These are phyloP conservation scores for Ciconia boyciana DNA, from an alignment of 2,113 vertebrate species.

Conservation along the genomic window DNA sequence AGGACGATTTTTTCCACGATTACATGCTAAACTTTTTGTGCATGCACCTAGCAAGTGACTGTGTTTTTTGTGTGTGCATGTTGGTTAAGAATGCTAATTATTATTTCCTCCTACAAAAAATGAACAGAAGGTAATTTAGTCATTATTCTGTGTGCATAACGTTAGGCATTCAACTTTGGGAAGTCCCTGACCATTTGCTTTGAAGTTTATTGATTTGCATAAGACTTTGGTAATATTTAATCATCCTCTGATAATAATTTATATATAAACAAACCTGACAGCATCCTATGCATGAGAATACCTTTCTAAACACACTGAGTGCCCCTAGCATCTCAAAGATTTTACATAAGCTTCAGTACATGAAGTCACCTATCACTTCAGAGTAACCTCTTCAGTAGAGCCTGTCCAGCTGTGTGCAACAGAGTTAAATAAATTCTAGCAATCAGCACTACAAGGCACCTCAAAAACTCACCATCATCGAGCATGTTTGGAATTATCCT, in stretches of 20 bases:
- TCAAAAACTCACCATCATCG: background rate
- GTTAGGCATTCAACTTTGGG: background rate
- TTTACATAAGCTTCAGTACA: background rate
- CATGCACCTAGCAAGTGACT: background rate
- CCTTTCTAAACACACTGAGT: background rate
- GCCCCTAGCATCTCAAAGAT: background rate
- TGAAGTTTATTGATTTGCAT: background rate
- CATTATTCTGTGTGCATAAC: background rate
- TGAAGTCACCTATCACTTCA: background rate
- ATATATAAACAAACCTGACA: background rate
- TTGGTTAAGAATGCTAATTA: background rate
- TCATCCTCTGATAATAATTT: background rate
- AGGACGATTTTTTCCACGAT: background rate
- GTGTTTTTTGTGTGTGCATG: background rate
- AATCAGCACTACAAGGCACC: background rate
- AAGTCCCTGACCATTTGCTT: background rate
- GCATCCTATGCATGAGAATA: background rate
- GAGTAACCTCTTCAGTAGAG: background rate
- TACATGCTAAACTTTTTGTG: background rate
- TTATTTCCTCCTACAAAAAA: background rate
- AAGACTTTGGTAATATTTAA: background rate
- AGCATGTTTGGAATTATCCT: background rate
- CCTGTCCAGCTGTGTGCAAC: background rate
- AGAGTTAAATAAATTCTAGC: background rate
- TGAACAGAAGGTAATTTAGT: background rate